Base-by-base conservation (phyloP, 2,888 invertebrate species). In the Tubiluchus corallicola region DNA sequence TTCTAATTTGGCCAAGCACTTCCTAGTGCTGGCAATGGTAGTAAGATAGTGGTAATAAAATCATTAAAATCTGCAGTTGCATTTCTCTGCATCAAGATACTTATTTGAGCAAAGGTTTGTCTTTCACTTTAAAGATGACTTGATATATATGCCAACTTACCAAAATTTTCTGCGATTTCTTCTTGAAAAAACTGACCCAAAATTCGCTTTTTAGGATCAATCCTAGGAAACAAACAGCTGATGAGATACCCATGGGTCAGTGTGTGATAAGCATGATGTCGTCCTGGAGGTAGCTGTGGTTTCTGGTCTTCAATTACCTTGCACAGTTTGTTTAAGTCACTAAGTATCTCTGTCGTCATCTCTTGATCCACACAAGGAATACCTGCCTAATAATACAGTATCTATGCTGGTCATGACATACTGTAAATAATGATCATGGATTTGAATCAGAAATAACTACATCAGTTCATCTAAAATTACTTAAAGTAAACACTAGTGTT, bases 231-330 rank as follows among this genome's bases (percentile, higher is more conserved):
- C 38, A 67, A 53, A 39, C 60, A 61, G 48, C 67, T 65, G 4
- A 62, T 55, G 38, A 63, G 60, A 53, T 64, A 57, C n/a, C 65
- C 67, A 47, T 57, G 59, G 15, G 64, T 64, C 4, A 65, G 47
- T 2, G 57, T 62, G 51, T 67, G 67, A 52, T 67, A 67, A 16
- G 63, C 66, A 13, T 54, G 48, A 2, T 56, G 52, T 3, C 57
- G 57, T 54, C 65, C 65, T 1, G 57, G 55, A 17, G 43, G 41
- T 62, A 63, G 65, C 4, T 53, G 50, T 4, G 65, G 62, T 41
- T 50, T 51, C 4, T 62, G 62, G 4, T 54, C 44, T 21, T 59
- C 66, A 3, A 62, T 45, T 4, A 64, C 42, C 9, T 48, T 38
- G n/a, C 61, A 56, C 37, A 66, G 54, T 1, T 50, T 45, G 3